phyloP scores from a whole-genome alignment of 2,113 vertebrate genomes.

The Xenus cinereus region DNA sequence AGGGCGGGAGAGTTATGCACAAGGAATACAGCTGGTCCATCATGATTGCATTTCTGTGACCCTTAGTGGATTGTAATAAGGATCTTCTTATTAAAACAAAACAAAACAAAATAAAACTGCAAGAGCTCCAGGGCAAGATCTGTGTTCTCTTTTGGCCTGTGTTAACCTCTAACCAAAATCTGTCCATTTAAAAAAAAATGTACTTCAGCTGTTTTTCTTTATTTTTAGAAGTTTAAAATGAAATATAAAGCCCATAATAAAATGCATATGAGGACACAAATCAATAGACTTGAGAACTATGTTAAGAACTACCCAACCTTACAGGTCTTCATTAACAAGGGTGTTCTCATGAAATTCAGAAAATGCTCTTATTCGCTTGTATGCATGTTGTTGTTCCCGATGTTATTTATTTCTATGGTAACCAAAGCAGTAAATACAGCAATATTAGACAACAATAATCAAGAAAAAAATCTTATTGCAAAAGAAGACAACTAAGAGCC shows the following conservation, averaged over 20 bases:
- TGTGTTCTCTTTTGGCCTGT: constrained; percentile 26
- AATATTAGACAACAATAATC: constrained; percentile 19
- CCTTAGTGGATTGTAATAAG: constrained; percentile 2
- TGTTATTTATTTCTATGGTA: constrained; percentile 44
- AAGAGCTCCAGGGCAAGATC: constrained; percentile 46
- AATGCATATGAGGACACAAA: constrained; percentile 40
- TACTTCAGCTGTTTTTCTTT: constrained; percentile 54
- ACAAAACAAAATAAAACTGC: constrained; percentile 2
- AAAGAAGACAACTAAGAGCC: constrained; percentile 34
- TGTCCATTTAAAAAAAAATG: not conserved
- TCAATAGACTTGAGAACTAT: not conserved
- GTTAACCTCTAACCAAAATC: constrained; percentile 48
- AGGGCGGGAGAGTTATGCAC: not conserved
- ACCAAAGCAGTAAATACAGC: constrained; percentile 22
- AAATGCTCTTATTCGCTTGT: not conserved
- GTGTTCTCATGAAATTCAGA: not conserved
- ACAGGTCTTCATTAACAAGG: constrained; percentile 13
- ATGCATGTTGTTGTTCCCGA: not conserved
- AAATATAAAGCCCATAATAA: constrained; percentile 60
- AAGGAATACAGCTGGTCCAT: not conserved
- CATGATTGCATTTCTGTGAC: not conserved
- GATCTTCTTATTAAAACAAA: constrained; percentile 57
- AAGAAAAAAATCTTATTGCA: not conserved
- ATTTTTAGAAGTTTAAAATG: constrained; percentile 55
- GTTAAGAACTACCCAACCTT: not conserved